Evolutionary conservation across 2,113 vertebrate species (phyloP).

Genomic region (Trochalopteron elliotii): DNA sequence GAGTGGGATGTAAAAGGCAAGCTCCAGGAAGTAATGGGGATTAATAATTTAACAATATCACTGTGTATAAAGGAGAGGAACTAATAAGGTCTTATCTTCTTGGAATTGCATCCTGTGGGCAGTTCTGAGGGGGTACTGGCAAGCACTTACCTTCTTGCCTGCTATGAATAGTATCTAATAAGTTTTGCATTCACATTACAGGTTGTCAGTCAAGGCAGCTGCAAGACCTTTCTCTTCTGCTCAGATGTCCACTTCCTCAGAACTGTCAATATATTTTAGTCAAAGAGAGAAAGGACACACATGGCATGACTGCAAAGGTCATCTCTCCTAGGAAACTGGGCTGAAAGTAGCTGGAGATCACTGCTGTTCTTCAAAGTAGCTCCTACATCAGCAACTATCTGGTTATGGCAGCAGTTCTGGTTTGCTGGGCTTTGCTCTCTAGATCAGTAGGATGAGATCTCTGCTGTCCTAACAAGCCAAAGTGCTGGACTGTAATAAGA

Average conservation of each 20-base stretch:
- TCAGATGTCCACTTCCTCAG: neutral
- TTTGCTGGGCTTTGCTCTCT: neutral
- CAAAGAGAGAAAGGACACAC: neutral
- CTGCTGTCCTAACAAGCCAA: neutral
- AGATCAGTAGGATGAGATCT: neutral
- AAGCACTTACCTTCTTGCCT: neutral
- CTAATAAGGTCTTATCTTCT: neutral
- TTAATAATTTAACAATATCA: neutral
- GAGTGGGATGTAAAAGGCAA: neutral
- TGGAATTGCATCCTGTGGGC: neutral
- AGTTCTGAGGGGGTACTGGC: neutral
- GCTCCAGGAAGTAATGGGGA: neutral
- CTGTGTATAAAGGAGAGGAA: neutral
- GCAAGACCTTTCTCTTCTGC: neutral
- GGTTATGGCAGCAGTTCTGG: neutral
- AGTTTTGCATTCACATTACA: neutral
- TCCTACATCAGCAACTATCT: neutral
- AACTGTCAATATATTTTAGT: neutral
- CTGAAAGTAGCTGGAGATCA: neutral
- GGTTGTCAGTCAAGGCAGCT: neutral
- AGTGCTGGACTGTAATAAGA: neutral
- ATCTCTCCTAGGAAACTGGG: neutral
- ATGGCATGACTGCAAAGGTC: neutral
- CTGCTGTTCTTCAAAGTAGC: neutral
- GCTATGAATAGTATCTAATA: neutral